Evolutionary conservation across 1,140 invertebrate genomes (phyloP), one percentile per base, ranked within the genome.

Genomic region (Drosophila chauvacae): DNA sequence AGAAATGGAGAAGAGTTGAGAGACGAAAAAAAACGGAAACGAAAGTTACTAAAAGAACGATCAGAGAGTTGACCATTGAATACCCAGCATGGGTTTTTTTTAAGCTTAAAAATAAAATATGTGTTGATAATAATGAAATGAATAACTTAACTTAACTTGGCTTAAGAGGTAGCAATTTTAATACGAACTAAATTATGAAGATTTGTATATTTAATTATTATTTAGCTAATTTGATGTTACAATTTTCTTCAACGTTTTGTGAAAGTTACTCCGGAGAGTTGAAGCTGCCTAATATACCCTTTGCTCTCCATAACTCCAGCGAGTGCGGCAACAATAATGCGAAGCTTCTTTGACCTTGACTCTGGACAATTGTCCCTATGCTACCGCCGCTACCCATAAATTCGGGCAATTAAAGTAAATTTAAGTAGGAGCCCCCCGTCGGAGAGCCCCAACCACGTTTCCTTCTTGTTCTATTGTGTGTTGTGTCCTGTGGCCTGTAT

Each of bases 331-430:
- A 47, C 23, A 56, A 56, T 28, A n/a, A 60, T 30, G 18, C 63
- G 51, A 33, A 66, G 20, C 23, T 11, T 33, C 42, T 39, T 4
- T 11, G 28, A 50, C 50, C 72, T 51, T 55, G 60, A 41, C 60
- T 59, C 53, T 39, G 41, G 87, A 41, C 58, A 50, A 47, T 58
- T 68, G 80, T 85, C 62, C 44, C 66, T 68, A 70, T 87, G 74
- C 48, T 47, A 9, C 45, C 45, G 23, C 45, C 0, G 72, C 58
- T 78, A 41, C 26, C 20, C 84, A 88, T 87, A 88, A 88, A 84
- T 87, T 84, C 51, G 35, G 77, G 68, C 81, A 88, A 88, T 88
- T 88, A 88, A 84, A 84, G 73, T 59, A 74, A 81, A 84, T 81
- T 71, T 84, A 78, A 75, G 73, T 63, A 20, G 33, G 9, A 56